Conservation (phyloP, 2,113 vertebrate genomes). For the Tenrec ecaudatus region DNA sequence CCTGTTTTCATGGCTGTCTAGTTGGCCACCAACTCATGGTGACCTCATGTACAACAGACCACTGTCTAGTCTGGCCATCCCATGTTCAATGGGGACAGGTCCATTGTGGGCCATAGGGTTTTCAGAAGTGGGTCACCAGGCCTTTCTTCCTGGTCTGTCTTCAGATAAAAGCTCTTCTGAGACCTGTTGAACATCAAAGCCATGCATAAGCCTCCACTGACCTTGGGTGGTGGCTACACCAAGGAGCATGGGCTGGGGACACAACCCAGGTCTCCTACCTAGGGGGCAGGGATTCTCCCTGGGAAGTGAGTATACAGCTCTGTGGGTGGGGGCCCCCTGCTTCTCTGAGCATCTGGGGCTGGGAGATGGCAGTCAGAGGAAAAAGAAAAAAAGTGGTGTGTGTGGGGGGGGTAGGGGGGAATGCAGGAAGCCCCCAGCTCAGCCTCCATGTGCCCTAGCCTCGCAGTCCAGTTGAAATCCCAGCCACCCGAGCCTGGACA, state of each 20-base stretch:
- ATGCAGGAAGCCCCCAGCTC: neutral
- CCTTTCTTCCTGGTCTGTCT: neutral
- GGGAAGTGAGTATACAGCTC: too few relatives aligned
- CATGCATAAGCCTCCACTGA: neutral
- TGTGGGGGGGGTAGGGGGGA: too few relatives aligned
- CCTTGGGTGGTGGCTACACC: neutral
- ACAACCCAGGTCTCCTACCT: neutral
- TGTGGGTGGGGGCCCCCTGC: rapidly evolving
- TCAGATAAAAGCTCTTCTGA: neutral
- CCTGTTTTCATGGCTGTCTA: neutral
- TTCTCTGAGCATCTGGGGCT: neutral
- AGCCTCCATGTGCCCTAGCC: neutral
- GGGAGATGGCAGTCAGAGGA: neutral
- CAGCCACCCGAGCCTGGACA: neutral
- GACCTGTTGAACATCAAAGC: neutral
- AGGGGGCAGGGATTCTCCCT: too few relatives aligned
- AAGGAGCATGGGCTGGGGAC: neutral
- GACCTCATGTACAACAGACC: too few relatives aligned
- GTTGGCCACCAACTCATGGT: too few relatives aligned
- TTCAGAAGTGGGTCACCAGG: too few relatives aligned
- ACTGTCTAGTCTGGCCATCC: neutral
- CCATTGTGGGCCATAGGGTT: too few relatives aligned
- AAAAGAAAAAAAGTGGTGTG: too few relatives aligned
- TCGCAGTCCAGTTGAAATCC: neutral
- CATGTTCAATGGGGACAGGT: neutral